phyloP scores from a whole-genome alignment of 1,140 invertebrate genomes.

The Chelonus insularis region DNA sequence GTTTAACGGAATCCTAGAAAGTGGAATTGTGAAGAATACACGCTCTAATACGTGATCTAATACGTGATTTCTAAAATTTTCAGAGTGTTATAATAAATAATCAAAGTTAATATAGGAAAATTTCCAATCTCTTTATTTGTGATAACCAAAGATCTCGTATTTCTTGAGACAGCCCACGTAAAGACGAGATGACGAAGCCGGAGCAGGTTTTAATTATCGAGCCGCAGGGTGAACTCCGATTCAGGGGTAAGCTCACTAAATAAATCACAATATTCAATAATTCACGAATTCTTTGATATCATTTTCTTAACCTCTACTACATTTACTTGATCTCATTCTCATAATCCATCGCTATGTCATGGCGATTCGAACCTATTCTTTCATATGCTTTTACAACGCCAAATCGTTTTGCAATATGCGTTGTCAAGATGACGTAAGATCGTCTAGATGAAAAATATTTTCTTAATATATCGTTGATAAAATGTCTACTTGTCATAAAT shows the following conservation, averaged over 20 bases:
- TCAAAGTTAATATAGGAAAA: background rate
- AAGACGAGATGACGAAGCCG: slow-evolving; percentile 51
- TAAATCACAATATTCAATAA: background rate
- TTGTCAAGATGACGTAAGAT: slow-evolving; percentile 44
- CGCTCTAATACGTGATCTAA: slow-evolving; percentile 7
- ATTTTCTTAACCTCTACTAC: too few species aligned
- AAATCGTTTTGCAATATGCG: slow-evolving; percentile 19
- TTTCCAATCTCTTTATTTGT: too few species aligned
- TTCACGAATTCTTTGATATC: background rate
- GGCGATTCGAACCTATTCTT: slow-evolving; percentile 13
- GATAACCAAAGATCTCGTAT: background rate
- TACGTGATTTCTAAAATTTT: slow-evolving; percentile 8
- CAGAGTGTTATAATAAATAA: background rate
- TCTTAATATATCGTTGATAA: slow-evolving; percentile 20
- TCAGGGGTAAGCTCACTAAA: slow-evolving; percentile 65
- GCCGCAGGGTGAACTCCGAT: slow-evolving; percentile 72
- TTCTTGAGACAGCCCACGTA: background rate
- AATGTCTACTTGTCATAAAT: background rate
- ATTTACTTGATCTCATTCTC: too few species aligned
- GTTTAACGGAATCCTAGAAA: slow-evolving; percentile 48
- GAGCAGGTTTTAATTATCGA: slow-evolving; percentile 74
- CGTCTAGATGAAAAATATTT: slow-evolving; percentile 12
- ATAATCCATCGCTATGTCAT: slow-evolving; percentile 23
- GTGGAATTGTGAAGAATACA: slow-evolving; percentile 38
- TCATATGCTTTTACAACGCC: slow-evolving; percentile 2